Percentiles rank a stretch among this genome's conserved stretches.
Evolutionary conservation across 2,113 vertebrate species (phyloP).

Genomic region (Sclerurus mexicanus): DNA sequence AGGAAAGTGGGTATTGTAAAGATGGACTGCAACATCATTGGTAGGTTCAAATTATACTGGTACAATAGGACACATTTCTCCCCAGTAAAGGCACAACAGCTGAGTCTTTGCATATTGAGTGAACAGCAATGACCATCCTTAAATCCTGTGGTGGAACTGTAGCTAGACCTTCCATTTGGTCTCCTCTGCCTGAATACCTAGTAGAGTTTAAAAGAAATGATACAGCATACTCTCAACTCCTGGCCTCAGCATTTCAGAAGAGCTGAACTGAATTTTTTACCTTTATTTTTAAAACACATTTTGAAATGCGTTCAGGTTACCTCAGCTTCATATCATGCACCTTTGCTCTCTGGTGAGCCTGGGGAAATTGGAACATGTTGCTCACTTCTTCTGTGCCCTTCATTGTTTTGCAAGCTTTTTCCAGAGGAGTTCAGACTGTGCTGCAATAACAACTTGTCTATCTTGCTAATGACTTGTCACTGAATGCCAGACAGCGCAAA

Average conservation of each 20-base stretch:
- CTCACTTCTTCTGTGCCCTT: background rate
- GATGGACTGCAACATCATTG: fast-evolving
- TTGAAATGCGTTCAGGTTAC: background rate
- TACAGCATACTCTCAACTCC: background rate
- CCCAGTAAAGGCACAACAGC: background rate
- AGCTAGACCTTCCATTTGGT: background rate
- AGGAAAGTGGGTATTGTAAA: background rate
- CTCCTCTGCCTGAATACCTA: background rate
- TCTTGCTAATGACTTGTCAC: background rate
- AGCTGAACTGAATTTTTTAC: background rate
- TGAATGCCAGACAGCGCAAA: constrained; percentile 12
- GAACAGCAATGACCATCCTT: background rate
- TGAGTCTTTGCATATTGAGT: background rate
- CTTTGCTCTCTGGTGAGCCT: background rate
- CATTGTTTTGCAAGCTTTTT: background rate
- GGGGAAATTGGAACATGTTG: background rate
- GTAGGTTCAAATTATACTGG: background rate
- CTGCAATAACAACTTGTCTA: background rate
- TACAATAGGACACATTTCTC: fast-evolving
- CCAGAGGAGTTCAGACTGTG: background rate
- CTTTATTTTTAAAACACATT: background rate
- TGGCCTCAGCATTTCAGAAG: background rate
- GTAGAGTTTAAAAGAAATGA: background rate
- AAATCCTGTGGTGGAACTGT: background rate
- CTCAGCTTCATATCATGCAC: background rate